These are phyloP conservation scores for Drosophila pseudoobscura DNA, from an alignment of 1,140 invertebrate genomes.

Conservation along the genomic window DNA sequence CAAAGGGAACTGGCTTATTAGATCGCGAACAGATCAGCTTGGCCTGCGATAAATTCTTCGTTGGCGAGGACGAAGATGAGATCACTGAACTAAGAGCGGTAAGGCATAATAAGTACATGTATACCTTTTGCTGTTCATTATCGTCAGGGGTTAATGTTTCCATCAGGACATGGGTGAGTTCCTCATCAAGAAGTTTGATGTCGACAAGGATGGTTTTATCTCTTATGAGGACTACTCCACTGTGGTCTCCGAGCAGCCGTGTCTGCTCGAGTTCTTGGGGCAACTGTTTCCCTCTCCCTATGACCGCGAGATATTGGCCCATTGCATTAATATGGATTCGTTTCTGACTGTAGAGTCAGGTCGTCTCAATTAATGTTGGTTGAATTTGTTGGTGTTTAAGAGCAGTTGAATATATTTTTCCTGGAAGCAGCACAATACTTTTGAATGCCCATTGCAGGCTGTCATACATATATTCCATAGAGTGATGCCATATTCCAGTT, in stretches of 20 bases:
- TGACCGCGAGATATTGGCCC: conserved; percentile 23
- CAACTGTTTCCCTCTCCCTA: conserved; percentile 87
- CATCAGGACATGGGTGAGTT: conserved; percentile 85
- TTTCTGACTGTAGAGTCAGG: background rate
- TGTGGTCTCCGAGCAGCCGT: conserved; percentile 87
- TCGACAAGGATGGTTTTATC: conserved; percentile 90
- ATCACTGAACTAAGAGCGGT: conserved; percentile 38
- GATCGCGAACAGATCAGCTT: conserved; percentile 44
- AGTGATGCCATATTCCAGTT: no score
- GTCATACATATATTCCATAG: no score
- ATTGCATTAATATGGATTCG: conserved; percentile 36
- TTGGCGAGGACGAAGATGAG: conserved; percentile 52
- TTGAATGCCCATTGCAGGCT: no score
- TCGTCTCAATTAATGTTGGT: background rate
- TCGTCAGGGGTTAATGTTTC: background rate
- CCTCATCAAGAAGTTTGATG: conserved; percentile 89
- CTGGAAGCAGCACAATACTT: no score
- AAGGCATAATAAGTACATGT: background rate
- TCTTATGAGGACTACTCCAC: conserved; percentile 88
- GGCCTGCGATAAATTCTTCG: conserved; percentile 45
- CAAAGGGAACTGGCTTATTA: conserved; percentile 43
- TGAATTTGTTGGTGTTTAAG: background rate
- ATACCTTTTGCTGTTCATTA: background rate
- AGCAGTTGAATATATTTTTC: no score
- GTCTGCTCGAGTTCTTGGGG: conserved; percentile 90